Conservation (phyloP, 2,797 vertebrate genomes). For the Adelosebastes latens region DNA sequence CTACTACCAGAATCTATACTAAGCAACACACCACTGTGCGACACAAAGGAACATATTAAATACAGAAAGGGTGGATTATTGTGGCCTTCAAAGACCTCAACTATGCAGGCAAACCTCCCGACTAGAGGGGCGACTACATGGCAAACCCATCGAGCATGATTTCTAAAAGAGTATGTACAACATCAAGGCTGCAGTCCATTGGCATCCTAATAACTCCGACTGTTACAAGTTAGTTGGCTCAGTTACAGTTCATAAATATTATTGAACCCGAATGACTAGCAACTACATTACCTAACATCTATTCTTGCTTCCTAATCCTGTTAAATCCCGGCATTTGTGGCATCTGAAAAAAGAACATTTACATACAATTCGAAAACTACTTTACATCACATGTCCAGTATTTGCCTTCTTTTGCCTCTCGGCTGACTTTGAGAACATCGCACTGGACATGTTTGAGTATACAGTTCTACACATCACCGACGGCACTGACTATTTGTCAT, state of each 20-base stretch:
- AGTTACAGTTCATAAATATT: conserved; percentile 81
- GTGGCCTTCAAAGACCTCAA: conserved; percentile 7
- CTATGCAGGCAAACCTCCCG: conserved; percentile 38
- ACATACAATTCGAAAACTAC: conserved; percentile 49
- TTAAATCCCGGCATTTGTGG: conserved; percentile 26
- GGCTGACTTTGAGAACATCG: conserved; percentile 1
- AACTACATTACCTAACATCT: conserved; percentile 52
- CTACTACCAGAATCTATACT: conserved; percentile 50
- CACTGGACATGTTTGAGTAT: conserved; percentile 26
- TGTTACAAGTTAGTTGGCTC: conserved; percentile 76
- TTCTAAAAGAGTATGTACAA: conserved; percentile 71
- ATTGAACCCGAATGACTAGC: conserved; percentile 50
- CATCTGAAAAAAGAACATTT: conserved; percentile 25
- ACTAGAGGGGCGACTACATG: conserved; percentile 14
- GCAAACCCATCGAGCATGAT: conserved; percentile 26
- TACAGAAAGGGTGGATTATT: conserved; percentile 37
- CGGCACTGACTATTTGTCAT: conserved; percentile 28
- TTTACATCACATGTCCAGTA: conserved; percentile 41
- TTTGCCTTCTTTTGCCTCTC: background rate
- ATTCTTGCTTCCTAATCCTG: conserved; percentile 33
- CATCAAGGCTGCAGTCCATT: conserved; percentile 72
- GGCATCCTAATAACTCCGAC: conserved; percentile 52
- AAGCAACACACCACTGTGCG: conserved; percentile 43
- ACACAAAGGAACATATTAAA: conserved; percentile 56
- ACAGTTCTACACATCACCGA: conserved; percentile 45